phyloP scores from a whole-genome alignment of 2,797 vertebrate genomes.

The Eulemur albifrons region DNA sequence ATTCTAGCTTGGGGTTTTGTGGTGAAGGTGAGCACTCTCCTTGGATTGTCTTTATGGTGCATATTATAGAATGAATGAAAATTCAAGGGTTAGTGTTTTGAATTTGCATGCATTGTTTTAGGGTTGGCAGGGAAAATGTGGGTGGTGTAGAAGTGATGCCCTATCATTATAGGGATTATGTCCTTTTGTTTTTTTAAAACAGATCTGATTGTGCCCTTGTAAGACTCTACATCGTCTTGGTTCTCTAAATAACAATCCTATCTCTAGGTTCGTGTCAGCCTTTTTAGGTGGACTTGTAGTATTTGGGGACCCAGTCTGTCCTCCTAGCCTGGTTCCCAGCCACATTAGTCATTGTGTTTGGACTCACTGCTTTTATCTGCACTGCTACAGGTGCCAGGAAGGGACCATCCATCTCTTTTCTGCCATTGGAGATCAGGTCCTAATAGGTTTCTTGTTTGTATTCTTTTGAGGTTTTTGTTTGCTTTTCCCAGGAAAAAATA shows the following conservation, averaged over 20 bases:
- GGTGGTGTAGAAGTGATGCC: not conserved
- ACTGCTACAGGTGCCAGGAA: not conserved
- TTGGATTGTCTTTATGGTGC: not conserved
- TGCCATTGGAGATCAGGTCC: conserved; percentile 1
- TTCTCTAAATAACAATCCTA: not conserved
- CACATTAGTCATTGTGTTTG: not conserved
- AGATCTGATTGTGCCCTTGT: not conserved
- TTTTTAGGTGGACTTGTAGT: not conserved
- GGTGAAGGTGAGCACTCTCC: not conserved
- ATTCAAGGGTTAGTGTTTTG: not conserved
- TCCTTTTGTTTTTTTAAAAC: not conserved
- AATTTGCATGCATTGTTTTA: not conserved
- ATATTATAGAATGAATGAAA: not conserved
- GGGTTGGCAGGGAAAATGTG: not conserved
- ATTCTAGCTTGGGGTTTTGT: not conserved
- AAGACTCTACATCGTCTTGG: not conserved
- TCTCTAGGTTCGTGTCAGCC: not conserved
- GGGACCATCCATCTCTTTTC: not conserved
- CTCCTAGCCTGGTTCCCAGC: not conserved
- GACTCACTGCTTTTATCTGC: not conserved
- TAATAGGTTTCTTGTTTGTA: conserved; percentile 43
- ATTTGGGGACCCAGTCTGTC: not conserved
- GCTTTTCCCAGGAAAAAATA: not conserved
- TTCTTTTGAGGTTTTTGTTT: conserved; percentile 16
- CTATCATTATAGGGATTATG: not conserved